Conservation (phyloP, 2,113 vertebrate genomes). For the Eubucco bourcierii region DNA sequence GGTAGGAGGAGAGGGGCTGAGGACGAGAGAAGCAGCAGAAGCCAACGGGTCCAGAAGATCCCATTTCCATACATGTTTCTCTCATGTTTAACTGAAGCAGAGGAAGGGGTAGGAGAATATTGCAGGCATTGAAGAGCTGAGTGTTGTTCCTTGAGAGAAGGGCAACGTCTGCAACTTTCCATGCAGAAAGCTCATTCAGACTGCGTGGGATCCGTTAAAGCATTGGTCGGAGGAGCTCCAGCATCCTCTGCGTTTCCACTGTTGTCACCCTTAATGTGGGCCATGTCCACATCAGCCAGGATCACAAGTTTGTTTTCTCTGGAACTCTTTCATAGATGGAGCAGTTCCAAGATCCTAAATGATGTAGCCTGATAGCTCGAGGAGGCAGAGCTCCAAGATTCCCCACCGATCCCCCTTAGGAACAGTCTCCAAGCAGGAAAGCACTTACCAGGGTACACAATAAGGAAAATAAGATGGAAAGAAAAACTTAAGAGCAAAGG, state of each 20-base stretch:
- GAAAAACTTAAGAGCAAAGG: neutral
- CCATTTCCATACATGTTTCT: neutral
- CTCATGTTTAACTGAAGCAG: neutral
- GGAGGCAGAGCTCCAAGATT: slow-evolving; percentile 72
- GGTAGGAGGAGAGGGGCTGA: neutral
- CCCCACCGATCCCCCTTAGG: neutral
- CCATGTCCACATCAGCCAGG: slow-evolving; percentile 53
- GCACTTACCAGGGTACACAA: neutral
- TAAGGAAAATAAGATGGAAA: neutral
- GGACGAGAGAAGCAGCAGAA: neutral
- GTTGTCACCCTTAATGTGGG: slow-evolving; percentile 45
- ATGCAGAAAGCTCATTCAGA: neutral
- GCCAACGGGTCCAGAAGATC: neutral
- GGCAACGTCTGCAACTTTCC: neutral
- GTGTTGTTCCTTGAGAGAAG: neutral
- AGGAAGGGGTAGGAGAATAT: neutral
- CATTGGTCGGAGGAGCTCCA: neutral
- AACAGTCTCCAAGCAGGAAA: slow-evolving; percentile 38
- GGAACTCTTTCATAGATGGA: slow-evolving; percentile 75
- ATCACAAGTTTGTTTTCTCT: slow-evolving; percentile 78
- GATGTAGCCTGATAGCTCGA: slow-evolving; percentile 67
- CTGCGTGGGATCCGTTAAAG: slow-evolving; percentile 5
- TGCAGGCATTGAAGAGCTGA: neutral
- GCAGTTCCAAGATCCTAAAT: slow-evolving; percentile 74
- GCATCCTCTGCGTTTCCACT: neutral